Conservation (phyloP, 2,797 vertebrate species). For the Aplochiton taeniatus region DNA sequence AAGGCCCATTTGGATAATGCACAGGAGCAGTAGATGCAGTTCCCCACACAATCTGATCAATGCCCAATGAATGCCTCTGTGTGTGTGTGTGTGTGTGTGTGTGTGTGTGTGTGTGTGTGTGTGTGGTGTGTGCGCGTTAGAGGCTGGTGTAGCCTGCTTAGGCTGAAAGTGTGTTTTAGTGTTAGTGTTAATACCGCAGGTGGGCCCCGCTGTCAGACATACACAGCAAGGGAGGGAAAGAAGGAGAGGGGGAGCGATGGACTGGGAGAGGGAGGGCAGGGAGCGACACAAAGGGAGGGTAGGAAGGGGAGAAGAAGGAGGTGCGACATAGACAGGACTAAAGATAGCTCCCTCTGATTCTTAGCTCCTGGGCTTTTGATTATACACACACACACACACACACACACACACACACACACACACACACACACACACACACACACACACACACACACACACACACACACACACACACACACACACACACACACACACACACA, state of each 20-base stretch:
- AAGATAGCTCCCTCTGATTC: slow-evolving; percentile 4
- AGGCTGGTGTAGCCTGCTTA: not conserved
- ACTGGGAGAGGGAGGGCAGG: not conserved
- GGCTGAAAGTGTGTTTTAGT: not conserved
- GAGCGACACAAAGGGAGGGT: not conserved
- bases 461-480: not conserved
- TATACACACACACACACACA: not conserved
- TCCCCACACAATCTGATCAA: not conserved
- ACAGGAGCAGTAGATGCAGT: no score
- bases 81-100: no score
- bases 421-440: not conserved
- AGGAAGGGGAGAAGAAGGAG: not conserved
- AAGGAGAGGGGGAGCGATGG: not conserved
- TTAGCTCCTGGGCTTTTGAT: not conserved
- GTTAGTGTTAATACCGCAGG: slow-evolving; percentile 27
- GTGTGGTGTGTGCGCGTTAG: not conserved
- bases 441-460: not conserved
- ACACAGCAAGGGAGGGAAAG: not conserved
- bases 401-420: not conserved
- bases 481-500: not conserved
- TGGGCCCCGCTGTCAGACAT: slow-evolving; percentile 31
- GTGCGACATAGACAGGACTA: slow-evolving; percentile 4
- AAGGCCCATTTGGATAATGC: no score
- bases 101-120: no score
- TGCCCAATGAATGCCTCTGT: not conserved